A percentile compares a stretch with the other conserved stretches of the same genome.
phyloP scores from a whole-genome alignment of 2,113 vertebrate genomes.

The Entomyzon cyanotis region DNA sequence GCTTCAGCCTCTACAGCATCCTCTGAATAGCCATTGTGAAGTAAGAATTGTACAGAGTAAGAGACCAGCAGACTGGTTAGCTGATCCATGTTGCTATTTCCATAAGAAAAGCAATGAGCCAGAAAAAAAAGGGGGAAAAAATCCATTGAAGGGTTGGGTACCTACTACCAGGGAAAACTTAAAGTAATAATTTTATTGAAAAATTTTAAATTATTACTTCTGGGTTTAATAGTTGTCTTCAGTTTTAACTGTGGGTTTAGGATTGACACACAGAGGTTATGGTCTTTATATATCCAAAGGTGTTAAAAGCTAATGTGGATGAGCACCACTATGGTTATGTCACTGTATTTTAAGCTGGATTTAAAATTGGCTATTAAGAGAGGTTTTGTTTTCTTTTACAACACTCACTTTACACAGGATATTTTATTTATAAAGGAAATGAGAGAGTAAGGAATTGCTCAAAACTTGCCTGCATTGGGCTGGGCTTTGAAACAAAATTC shows the following conservation, averaged over 20 bases:
- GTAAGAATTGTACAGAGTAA: neutral
- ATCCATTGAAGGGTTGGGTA: neutral
- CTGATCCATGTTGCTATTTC: neutral
- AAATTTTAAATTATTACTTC: neutral
- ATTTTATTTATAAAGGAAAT: neutral
- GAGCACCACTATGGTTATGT: neutral
- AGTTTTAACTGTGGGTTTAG: neutral
- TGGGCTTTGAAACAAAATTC: neutral
- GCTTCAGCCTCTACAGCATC: neutral
- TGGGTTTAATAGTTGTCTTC: neutral
- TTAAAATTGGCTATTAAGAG: neutral
- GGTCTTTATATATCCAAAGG: neutral
- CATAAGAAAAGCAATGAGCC: neutral
- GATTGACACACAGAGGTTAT: neutral
- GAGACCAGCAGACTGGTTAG: neutral
- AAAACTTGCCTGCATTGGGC: neutral
- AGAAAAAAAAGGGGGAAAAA: neutral
- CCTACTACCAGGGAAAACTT: neutral
- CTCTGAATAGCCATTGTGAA: neutral
- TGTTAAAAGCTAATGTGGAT: neutral
- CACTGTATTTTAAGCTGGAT: neutral
- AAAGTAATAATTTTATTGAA: neutral
- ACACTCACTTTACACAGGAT: neutral
- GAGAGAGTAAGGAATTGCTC: neutral
- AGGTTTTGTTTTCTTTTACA: neutral